Conservation (phyloP, 35 echinoderm and acorn worm species). For the Heliocidaris tuberculata region DNA sequence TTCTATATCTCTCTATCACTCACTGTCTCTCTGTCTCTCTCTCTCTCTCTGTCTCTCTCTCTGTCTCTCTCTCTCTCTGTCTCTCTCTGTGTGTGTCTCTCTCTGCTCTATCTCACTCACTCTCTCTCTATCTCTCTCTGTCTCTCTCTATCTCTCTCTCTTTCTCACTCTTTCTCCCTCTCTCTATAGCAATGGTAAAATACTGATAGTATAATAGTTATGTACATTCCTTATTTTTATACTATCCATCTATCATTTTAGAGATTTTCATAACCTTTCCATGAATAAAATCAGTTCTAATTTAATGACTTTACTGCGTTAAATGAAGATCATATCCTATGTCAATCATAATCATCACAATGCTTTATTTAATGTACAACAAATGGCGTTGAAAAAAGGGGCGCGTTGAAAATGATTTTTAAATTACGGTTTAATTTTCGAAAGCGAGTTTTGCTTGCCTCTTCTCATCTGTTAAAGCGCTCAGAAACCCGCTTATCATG, state of each 20-base stretch:
- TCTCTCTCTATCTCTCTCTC: too few species aligned
- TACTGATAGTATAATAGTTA: not conserved
- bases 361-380: not conserved
- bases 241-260: not conserved
- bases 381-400: not conserved
- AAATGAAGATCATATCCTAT: not conserved
- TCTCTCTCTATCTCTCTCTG: too few species aligned
- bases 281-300: not conserved
- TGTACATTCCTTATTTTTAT: too few species aligned
- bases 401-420: not conserved
- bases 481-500: constrained; percentile 29
- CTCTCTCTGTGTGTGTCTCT: too few species aligned
- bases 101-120: too few species aligned
- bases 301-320: not conserved
- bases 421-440: constrained; percentile 5
- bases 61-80: too few species aligned
- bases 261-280: not conserved
- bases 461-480: constrained; percentile 40
- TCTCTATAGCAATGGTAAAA: not conserved
- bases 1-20: too few species aligned
- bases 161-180: too few species aligned
- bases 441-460: not conserved
- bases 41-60: too few species aligned
- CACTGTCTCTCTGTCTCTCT: too few species aligned
- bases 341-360: not conserved